Evolutionary conservation across 1,140 invertebrate species (phyloP).

Genomic region (Idris sp.): DNA sequence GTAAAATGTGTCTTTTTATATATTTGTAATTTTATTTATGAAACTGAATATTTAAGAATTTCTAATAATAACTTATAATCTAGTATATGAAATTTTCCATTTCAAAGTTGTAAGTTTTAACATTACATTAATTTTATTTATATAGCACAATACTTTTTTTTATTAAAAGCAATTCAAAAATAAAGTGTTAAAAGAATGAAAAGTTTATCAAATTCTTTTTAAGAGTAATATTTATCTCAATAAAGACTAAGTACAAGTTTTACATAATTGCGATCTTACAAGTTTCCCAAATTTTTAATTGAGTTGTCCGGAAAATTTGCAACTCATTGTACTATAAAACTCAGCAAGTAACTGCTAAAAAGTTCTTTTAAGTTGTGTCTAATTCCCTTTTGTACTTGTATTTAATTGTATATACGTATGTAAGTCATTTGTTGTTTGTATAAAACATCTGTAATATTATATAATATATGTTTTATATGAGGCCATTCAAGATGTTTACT

Average conservation of each 20-base stretch:
- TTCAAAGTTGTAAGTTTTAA: no score
- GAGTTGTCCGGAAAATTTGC: conserved; percentile 27
- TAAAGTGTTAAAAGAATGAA: not conserved
- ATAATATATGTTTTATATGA: no score
- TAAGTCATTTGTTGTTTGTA: no score
- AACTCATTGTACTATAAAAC: conserved; percentile 25
- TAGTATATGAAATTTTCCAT: no score
- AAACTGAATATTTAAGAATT: no score
- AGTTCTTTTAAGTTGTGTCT: conserved; percentile 19
- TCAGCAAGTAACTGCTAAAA: conserved; percentile 15
- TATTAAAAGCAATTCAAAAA: conserved; percentile 5
- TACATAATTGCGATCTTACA: conserved; percentile 22
- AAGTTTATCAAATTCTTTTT: conserved; percentile 11
- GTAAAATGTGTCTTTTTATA: no score
- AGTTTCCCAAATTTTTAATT: conserved; percentile 42
- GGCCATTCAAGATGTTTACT: no score
- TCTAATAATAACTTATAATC: no score
- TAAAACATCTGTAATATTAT: no score
- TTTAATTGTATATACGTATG: no score
- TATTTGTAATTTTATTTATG: no score
- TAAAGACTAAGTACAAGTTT: conserved; percentile 16
- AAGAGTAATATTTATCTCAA: conserved; percentile 14
- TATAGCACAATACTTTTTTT: not conserved
- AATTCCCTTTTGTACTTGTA: conserved; percentile 17
- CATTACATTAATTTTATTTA: not conserved